These are phyloP conservation scores for Metaphire vulgaris DNA, from an alignment of 1,140 invertebrate species.

Conservation along the genomic window DNA sequence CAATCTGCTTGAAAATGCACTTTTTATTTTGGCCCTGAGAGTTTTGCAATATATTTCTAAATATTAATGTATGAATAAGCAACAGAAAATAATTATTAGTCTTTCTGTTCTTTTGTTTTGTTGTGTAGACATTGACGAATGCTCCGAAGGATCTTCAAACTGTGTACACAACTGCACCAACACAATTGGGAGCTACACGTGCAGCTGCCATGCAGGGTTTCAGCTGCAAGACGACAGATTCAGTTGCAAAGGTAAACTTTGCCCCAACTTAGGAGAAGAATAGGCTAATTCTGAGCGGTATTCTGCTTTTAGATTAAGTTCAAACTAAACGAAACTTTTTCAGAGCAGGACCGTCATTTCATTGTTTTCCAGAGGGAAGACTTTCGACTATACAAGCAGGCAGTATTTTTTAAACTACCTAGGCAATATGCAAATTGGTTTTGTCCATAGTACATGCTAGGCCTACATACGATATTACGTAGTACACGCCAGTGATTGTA, in stretches of 20 bases:
- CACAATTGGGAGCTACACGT: conserved; percentile 34
- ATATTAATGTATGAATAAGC: background rate
- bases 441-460: too few species aligned
- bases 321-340: too few species aligned
- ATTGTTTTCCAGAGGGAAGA: too few species aligned
- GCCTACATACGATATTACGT: too few species aligned
- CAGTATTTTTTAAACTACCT: too few species aligned
- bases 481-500: too few species aligned
- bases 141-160: conserved; percentile 55
- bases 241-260: background rate
- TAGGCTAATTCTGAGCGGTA: background rate
- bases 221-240: background rate
- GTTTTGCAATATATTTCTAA: background rate
- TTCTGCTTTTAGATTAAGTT: background rate
- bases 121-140: conserved; percentile 52
- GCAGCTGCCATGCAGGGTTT: conserved; percentile 32
- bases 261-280: background rate
- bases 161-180: conserved; percentile 59
- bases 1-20: too few species aligned
- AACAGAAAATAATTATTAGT: background rate
- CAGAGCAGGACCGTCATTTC: too few species aligned
- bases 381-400: too few species aligned
- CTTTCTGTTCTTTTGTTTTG: conserved; percentile 18
- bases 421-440: too few species aligned
- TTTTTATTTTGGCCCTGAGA: background rate